Percentiles rank a stretch among this genome's conserved stretches.
Conservation (phyloP, 2,797 vertebrate species). For the Pogonophryne albipinna region DNA sequence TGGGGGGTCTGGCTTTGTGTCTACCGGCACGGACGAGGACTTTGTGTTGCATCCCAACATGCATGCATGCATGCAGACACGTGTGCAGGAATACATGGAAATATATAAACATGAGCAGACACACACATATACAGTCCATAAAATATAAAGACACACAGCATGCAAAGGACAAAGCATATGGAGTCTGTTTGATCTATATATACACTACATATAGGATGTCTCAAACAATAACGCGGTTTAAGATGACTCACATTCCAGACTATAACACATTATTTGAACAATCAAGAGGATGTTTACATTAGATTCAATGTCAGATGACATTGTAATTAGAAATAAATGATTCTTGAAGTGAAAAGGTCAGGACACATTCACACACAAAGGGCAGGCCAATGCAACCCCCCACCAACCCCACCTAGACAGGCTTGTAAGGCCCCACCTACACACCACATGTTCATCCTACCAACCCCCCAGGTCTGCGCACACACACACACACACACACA, state of each 20-base stretch:
- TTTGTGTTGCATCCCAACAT: slow-evolving; percentile 47
- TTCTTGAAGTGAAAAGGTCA: slow-evolving; percentile 56
- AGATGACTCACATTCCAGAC: slow-evolving; percentile 43
- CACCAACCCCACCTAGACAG: slow-evolving; percentile 38
- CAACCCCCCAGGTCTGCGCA: slow-evolving; percentile 27
- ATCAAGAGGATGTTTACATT: slow-evolving; percentile 55
- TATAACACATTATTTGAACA: slow-evolving; percentile 37
- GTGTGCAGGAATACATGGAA: slow-evolving; percentile 29
- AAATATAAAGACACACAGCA: slow-evolving; percentile 25
- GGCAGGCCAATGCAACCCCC: slow-evolving; percentile 38
- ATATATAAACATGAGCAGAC: slow-evolving; percentile 14
- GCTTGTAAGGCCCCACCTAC: slow-evolving; percentile 41
- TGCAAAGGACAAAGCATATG: slow-evolving; percentile 31
- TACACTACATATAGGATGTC: slow-evolving; percentile 49
- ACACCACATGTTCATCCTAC: slow-evolving; percentile 28
- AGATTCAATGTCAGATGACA: slow-evolving; percentile 31
- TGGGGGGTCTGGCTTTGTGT: slow-evolving; percentile 67
- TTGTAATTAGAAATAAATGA: slow-evolving; percentile 47
- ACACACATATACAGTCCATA: slow-evolving; percentile 8
- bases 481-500: slow-evolving; percentile 16
- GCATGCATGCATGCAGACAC: slow-evolving; percentile 36
- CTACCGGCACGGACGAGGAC: slow-evolving; percentile 56
- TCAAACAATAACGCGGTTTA: slow-evolving; percentile 38
- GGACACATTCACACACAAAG: slow-evolving; percentile 48
- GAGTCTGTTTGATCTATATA: slow-evolving; percentile 45